phyloP scores from a whole-genome alignment of 2,113 vertebrate species.

The Fukomys damarensis region DNA sequence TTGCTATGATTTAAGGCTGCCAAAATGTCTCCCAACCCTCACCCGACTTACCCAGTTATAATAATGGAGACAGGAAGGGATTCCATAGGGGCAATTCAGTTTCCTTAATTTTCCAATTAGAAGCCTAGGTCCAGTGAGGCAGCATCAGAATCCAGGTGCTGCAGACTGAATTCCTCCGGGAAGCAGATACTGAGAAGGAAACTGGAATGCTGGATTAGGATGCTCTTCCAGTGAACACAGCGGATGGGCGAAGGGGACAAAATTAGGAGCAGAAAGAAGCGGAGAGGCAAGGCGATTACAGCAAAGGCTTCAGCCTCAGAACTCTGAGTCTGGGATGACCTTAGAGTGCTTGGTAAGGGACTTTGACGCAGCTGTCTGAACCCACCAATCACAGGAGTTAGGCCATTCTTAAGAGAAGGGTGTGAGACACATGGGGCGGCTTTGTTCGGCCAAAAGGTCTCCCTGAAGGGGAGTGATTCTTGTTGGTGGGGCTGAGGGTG shows the following conservation, averaged over 20 bases:
- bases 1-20: neutral
- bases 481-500: neutral
- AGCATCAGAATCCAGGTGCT: neutral
- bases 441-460: neutral
- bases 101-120: neutral
- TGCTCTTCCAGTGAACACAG: neutral
- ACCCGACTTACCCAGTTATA: accelerated
- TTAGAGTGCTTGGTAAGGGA: neutral
- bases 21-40: neutral
- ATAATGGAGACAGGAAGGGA: neutral
- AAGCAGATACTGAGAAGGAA: neutral
- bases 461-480: neutral
- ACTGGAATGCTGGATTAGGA: neutral
- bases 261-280: neutral
- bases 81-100: neutral
- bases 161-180: neutral
- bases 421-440: neutral
- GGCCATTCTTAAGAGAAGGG: neutral
- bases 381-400: neutral
- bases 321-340: neutral
- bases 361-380: accelerated
- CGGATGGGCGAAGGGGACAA: neutral
- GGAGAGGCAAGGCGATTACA: neutral
- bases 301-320: neutral
- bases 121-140: neutral